These are phyloP conservation scores for Heliconius hewitsoni DNA, from an alignment of 1,140 invertebrate species.

Conservation along the genomic window DNA sequence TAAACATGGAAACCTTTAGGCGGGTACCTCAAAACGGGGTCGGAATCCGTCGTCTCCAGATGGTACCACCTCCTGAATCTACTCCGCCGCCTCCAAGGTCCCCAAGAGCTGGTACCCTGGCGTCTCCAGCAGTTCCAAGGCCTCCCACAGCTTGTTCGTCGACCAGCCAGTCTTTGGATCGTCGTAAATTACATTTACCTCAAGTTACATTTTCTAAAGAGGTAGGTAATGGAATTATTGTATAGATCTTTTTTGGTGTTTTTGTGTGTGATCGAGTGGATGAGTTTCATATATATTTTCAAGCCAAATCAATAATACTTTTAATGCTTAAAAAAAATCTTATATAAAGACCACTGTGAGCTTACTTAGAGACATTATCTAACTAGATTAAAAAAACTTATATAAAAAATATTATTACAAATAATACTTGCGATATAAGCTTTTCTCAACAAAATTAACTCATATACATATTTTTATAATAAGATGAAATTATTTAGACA, in stretches of 20 bases:
- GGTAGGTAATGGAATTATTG: constrained; percentile 89
- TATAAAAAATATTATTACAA: no score
- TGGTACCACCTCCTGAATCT: constrained; percentile 61
- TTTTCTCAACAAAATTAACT: no score
- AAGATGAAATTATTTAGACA: no score
- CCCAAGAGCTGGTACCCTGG: constrained; percentile 56
- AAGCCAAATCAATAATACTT: background rate
- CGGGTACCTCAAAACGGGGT: constrained; percentile 76
- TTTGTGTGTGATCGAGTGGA: background rate
- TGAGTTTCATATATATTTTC: background rate
- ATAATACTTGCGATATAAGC: no score
- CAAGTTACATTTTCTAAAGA: constrained; percentile 92
- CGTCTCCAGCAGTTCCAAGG: constrained; percentile 59
- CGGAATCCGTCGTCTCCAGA: constrained; percentile 51
- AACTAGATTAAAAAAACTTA: no score
- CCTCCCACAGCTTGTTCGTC: constrained; percentile 81
- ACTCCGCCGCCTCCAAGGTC: constrained; percentile 63
- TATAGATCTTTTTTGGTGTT: constrained; percentile 63
- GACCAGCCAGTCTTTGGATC: constrained; percentile 70
- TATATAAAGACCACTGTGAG: no score
- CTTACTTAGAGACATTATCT: no score
- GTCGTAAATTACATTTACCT: constrained; percentile 85
- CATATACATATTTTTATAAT: no score
- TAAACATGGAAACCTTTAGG: constrained; percentile 90
- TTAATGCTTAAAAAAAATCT: no score